Percentiles rank a stretch among this genome's conserved stretches.
These are phyloP conservation scores for Zaprionus lineosus DNA, from an alignment of 2,888 invertebrate species.

Conservation along the genomic window DNA sequence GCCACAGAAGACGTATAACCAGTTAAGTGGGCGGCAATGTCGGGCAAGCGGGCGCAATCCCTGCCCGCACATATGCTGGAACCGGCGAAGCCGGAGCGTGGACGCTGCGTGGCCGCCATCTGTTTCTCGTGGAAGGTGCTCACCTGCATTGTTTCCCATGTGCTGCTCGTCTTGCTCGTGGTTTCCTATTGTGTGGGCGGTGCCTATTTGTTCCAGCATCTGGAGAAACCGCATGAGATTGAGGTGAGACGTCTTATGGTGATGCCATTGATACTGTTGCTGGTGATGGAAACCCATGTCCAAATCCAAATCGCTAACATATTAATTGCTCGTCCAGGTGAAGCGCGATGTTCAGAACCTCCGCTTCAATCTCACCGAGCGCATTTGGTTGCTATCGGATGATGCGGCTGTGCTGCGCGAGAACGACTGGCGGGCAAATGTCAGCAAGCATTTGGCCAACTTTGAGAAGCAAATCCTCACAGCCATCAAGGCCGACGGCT, in stretches of 20 bases:
- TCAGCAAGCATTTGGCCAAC: constrained; percentile 85
- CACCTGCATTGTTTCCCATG: constrained; percentile 94
- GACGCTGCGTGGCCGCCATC: constrained; percentile 81
- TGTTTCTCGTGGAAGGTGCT: constrained; percentile 88
- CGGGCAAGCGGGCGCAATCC: constrained; percentile 79
- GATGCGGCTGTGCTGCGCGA: constrained; percentile 85
- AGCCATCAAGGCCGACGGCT: constrained; percentile 94
- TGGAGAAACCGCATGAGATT: constrained; percentile 89
- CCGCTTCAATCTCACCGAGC: constrained; percentile 89
- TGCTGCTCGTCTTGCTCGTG: constrained; percentile 92
- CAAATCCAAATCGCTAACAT: background rate
- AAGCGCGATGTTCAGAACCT: constrained; percentile 89
- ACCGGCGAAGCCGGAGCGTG: constrained; percentile 75
- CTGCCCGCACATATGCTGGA: constrained; percentile 80
- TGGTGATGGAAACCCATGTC: no score
- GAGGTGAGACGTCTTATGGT: constrained; percentile 84
- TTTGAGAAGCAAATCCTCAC: constrained; percentile 89
- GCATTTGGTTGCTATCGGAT: constrained; percentile 89
- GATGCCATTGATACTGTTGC: no score
- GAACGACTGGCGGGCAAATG: constrained; percentile 91
- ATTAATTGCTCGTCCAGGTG: constrained; percentile 84
- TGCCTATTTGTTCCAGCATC: constrained; percentile 91
- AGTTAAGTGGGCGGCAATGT: constrained; percentile 65
- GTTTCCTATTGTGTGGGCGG: constrained; percentile 95
- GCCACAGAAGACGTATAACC: constrained; percentile 27